Evolutionary conservation across 2,797 vertebrate species (phyloP), one percentile per base, ranked within the genome.

Genomic region (Coendou prehensilis): DNA sequence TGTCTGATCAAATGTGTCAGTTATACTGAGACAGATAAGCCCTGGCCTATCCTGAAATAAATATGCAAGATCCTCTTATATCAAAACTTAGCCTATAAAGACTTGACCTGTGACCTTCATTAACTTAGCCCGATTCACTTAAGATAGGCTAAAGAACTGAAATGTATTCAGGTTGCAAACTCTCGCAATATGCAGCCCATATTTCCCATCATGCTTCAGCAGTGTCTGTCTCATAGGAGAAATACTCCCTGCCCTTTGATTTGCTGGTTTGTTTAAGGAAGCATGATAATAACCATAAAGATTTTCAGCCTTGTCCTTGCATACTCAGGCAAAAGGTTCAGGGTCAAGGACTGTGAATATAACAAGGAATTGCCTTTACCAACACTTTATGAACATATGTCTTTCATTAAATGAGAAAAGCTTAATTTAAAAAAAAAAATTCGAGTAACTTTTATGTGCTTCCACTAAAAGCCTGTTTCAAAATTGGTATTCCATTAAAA

Each of bases 351-450:
- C 81, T 94, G 33, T 52, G 50, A 88, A 26, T 50, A 9, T 91
- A 87, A 88, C 64, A 96, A 93, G 90, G 50, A 95, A 81, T 76
- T 87, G 59, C 71, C 88, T 96, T 96, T 86, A 91, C 88, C n/a
- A 88, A 69, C n/a, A 69, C 88, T 86, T 87, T 63, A 79, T 91
- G 76, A 85, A 87, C 93, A 92, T 64, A 52, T 94, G 94, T 94
- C 87, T 97, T 97, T 96, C 84, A 96, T 97, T 97, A 95, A 96
- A 59, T 82, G 28, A 91, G 80, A 89, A 91, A 80, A 81, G 37
- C 41, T 59, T n/a, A 81, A 26, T 95, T 93, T 93, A 37, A 73
- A 47, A 76, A 50, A 50, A 91, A 97, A 97, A 37, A 18, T 88
- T 83, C 84, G 59, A 73, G 50, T 87, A 95, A 80, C 67, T 96